These are phyloP conservation scores for Connochaetes taurinus DNA, from an alignment of 2,113 vertebrate species.

Conservation along the genomic window DNA sequence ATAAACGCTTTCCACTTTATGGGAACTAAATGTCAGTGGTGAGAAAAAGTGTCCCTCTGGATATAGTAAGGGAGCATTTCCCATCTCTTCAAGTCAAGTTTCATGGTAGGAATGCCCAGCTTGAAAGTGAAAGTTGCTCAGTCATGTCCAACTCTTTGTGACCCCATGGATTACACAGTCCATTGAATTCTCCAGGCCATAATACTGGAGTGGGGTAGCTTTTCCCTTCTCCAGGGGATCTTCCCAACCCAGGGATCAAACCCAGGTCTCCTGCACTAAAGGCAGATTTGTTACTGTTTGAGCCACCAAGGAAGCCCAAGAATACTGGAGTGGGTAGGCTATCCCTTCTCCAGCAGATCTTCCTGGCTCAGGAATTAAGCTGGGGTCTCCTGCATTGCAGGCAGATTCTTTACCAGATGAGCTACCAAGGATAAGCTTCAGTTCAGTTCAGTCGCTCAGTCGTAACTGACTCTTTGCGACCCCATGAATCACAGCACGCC, in stretches of 20 bases:
- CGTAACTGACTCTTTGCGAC: too few relatives aligned
- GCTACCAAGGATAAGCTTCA: neutral
- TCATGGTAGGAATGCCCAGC: neutral
- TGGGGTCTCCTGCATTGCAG: accelerated
- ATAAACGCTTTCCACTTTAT: neutral
- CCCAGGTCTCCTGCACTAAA: neutral
- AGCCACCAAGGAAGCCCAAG: neutral
- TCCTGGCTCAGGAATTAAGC: neutral
- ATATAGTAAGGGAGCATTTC: neutral
- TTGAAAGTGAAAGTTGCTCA: neutral
- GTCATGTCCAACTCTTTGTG: neutral
- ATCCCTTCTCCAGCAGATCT: neutral
- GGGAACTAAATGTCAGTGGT: neutral
- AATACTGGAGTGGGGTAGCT: neutral
- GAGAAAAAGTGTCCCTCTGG: neutral
- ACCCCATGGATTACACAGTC: neutral
- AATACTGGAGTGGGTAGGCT: neutral
- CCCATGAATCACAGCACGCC: too few relatives aligned
- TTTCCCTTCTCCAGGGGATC: neutral
- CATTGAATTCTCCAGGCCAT: neutral
- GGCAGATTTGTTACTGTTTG: neutral
- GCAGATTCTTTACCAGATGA: neutral
- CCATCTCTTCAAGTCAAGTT: neutral
- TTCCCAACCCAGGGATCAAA: neutral
- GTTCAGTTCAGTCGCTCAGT: too few relatives aligned